A percentile compares a stretch with the other conserved stretches of the same genome.
These are phyloP conservation scores for Synanceia verrucosa DNA, from an alignment of 2,797 vertebrate species.

Conservation along the genomic window DNA sequence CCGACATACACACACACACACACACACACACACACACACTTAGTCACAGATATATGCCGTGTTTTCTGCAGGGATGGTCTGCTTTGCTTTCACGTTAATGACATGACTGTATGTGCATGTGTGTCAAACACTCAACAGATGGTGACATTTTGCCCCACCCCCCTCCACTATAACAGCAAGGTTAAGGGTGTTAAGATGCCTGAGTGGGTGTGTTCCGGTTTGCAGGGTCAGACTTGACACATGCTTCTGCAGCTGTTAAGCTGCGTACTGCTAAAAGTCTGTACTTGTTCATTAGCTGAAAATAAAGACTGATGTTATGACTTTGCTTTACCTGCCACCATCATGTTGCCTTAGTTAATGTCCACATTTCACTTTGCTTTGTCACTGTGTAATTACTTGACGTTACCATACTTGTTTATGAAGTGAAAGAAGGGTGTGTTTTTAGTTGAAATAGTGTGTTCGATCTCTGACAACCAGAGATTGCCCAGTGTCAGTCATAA, in stretches of 20 bases:
- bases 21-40: neutral
- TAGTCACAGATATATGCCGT: constrained; percentile 22
- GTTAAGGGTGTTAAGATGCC: constrained; percentile 57
- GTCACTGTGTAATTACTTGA: neutral
- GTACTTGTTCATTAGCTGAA: neutral
- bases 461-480: neutral
- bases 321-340: neutral
- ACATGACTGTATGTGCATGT: constrained; percentile 9
- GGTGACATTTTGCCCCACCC: constrained; percentile 55
- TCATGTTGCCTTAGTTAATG: neutral
- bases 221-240: constrained; percentile 44
- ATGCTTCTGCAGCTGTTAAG: constrained; percentile 40
- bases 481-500: neutral
- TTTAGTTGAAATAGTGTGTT: neutral
- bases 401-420: neutral
- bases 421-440: neutral
- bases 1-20: neutral
- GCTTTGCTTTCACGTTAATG: neutral
- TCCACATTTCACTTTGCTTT: neutral
- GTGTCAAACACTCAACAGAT: constrained; percentile 63
- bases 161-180: constrained; percentile 43
- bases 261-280: neutral
- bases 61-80: neutral
- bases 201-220: constrained; percentile 34
- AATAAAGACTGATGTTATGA: neutral